Conservation (phyloP, 2,888 invertebrate species). For the Apodemia duryi region DNA sequence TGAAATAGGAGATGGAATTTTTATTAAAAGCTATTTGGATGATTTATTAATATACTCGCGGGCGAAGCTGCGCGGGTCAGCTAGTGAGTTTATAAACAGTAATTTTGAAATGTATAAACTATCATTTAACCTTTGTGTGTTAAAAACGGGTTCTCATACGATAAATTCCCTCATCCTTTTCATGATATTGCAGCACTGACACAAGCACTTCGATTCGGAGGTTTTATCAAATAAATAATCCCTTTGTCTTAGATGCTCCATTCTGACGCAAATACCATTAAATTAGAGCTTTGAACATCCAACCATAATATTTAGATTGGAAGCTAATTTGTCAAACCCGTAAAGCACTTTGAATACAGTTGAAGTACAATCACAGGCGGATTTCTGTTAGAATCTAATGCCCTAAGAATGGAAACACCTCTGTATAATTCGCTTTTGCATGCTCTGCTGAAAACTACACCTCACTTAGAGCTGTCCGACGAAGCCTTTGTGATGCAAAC, state of each 20-base stretch:
- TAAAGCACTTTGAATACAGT: conserved; percentile 4
- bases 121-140: too few relatives aligned
- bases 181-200: too few relatives aligned
- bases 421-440: conserved; percentile 8
- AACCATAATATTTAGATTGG: conserved; percentile 13
- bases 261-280: conserved; percentile 3
- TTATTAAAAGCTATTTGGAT: too few relatives aligned
- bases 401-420: conserved; percentile 8
- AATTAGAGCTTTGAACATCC: conserved; percentile 19
- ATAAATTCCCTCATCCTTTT: too few relatives aligned
- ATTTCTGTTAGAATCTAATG: conserved; percentile 2
- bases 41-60: too few relatives aligned
- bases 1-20: too few relatives aligned
- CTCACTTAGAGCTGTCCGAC: conserved; percentile 26
- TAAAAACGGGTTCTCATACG: too few relatives aligned
- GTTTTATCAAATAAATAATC: too few relatives aligned
- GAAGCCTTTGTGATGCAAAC: conserved; percentile 32
- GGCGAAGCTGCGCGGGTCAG: too few relatives aligned
- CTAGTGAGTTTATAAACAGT: too few relatives aligned
- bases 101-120: too few relatives aligned
- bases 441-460: conserved; percentile 29
- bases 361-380: conserved; percentile 7
- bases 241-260: background rate
- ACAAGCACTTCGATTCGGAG: too few relatives aligned
- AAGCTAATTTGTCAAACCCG: conserved; percentile 7